Conservation (phyloP, 2,888 invertebrate genomes). For the Cremastinae sp. region DNA sequence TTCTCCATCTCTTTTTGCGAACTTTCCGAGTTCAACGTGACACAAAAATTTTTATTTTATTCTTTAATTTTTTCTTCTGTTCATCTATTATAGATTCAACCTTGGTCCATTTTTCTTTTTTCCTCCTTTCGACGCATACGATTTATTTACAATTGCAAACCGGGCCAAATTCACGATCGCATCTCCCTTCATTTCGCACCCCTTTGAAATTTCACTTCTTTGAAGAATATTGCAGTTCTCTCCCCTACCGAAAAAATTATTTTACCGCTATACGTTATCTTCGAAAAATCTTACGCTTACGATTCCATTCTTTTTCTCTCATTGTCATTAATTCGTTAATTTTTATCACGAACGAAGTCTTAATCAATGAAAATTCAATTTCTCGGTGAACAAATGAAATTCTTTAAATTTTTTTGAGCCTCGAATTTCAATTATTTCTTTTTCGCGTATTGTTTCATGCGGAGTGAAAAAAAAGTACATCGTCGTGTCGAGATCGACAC, state of each 20-base stretch:
- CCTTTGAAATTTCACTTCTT: no score
- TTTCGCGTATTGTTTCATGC: slow-evolving; percentile 35
- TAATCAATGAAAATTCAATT: not conserved
- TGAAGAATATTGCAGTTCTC: not conserved
- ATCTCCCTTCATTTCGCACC: no score
- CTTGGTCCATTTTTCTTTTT: slow-evolving; percentile 59
- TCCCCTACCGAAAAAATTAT: not conserved
- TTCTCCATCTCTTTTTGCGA: no score
- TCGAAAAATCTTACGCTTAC: not conserved
- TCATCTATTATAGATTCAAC: slow-evolving; percentile 60
- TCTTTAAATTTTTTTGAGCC: not conserved
- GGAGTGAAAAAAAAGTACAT: slow-evolving; percentile 68
- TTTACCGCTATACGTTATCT: not conserved
- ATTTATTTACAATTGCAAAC: slow-evolving; percentile 57
- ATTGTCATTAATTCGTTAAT: slow-evolving; percentile 8
- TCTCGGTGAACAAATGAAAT: not conserved
- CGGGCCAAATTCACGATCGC: slow-evolving; percentile 23
- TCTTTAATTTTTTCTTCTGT: slow-evolving; percentile 37
- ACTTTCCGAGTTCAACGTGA: slow-evolving; percentile 59
- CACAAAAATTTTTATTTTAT: slow-evolving; percentile 50
- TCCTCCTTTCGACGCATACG: slow-evolving; percentile 62
- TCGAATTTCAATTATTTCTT: slow-evolving; percentile 25
- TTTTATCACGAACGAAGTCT: not conserved
- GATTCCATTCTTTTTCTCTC: not conserved
- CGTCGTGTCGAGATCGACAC: slow-evolving; percentile 75